Conservation (phyloP, 2,888 invertebrate genomes). For the Sesia bembeciformis region DNA sequence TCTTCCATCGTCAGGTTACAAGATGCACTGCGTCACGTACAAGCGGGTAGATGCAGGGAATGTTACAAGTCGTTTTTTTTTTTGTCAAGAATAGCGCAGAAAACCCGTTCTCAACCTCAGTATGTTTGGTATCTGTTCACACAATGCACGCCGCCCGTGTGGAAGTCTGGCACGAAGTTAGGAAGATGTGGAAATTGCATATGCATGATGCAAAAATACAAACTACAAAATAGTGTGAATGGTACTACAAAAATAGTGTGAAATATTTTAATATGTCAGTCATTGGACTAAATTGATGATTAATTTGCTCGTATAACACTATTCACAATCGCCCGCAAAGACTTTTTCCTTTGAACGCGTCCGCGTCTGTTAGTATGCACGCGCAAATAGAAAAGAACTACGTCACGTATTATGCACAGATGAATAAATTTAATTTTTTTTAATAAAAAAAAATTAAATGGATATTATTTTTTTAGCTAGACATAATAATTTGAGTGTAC, state of each 20-base stretch:
- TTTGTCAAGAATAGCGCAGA: conserved; percentile 12
- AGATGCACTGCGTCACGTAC: conserved; percentile 8
- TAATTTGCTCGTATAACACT: no score
- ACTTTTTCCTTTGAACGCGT: no score
- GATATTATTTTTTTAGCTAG: no score
- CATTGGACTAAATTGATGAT: no score
- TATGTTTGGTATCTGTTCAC: conserved; percentile 25
- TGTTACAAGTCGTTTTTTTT: conserved; percentile 5
- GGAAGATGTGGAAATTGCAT: conserved; percentile 1
- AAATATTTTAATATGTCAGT: no score
- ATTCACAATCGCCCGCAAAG: no score
- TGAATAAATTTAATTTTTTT: no score
- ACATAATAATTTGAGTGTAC: no score
- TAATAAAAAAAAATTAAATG: no score
- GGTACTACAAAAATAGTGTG: background rate
- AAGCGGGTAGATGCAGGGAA: conserved; percentile 7
- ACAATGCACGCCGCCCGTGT: conserved; percentile 15
- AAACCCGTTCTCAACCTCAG: conserved; percentile 14
- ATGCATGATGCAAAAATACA: background rate
- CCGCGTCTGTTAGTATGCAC: no score
- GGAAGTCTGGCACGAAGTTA: conserved; percentile 5
- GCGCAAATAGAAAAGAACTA: no score
- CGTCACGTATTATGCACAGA: no score
- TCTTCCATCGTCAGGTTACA: background rate
- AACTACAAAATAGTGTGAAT: background rate